Base-by-base conservation (phyloP, 2,113 vertebrate genomes). In the Orycteropus afer region DNA sequence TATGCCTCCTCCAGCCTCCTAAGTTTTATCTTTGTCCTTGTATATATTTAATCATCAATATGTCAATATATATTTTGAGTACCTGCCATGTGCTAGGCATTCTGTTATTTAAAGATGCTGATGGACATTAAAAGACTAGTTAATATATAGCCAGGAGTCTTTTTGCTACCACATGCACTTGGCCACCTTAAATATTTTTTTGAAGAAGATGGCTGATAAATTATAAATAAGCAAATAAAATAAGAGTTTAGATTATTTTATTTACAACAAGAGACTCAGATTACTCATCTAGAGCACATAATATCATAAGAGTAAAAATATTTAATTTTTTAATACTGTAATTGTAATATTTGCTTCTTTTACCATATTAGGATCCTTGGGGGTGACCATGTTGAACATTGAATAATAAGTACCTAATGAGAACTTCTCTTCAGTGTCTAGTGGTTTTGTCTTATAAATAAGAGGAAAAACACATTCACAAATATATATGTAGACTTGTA, bases 141-240 rank as follows among this genome's bases (percentile, higher is more conserved):
- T 90, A 85, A 74, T 25, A 55, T n/a, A 17, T 53, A 15, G 37
- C 65, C 65, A 89, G 74, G 40, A 42, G 15, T 81, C 49, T 76
- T 80, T 81, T 85, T 89, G 55, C 25, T 85, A 65, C 53, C 65
- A 89, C 27, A 45, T 73, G 6, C 7, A 27, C 32, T 53, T 78
- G 32, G 67, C 63, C 32, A 45, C 63, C 53, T 79, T 84, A 73
- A 89, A 78, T 49, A 29, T 61, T 69, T 77, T 91, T 83, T n/a
- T 17, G 4, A 89, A 89, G 73, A 79, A 79, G 29, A n/a, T 89
- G 29, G 10, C 37, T 73, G 84, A 11, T 71, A 85, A 92, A 65
- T 89, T 95, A 79, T 47, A 79, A 89, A 40, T 85, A 89, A 18
- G 22, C 76, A 57, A 76, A 76, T 69, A 82, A 53, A 83, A 37